A percentile compares a stretch with the other conserved stretches of the same genome.
phyloP scores from a whole-genome alignment of 1,140 invertebrate species.

The Calephelis virginiensis region DNA sequence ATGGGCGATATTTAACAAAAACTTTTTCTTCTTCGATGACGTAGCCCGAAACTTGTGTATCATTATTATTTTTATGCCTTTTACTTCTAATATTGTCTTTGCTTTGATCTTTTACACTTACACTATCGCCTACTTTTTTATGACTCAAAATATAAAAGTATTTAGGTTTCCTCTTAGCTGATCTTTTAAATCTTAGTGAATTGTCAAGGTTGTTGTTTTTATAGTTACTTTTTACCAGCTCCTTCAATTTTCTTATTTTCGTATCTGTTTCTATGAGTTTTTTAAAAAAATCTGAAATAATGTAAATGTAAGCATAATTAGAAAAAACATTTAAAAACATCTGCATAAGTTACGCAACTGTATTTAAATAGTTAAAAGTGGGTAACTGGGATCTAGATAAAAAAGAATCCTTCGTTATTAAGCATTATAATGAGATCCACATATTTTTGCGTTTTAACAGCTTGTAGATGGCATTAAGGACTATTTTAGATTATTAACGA shows the following conservation, averaged over 20 bases:
- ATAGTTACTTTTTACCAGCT: slow-evolving; percentile 29
- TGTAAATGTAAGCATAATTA: not conserved
- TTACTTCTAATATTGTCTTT: slow-evolving; percentile 1
- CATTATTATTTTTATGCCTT: slow-evolving; percentile 27
- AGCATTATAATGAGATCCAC: too few species aligned
- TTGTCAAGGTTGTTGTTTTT: slow-evolving; percentile 23
- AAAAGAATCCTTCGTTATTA: too few species aligned
- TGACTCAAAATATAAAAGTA: slow-evolving; percentile 1
- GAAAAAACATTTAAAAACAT: too few species aligned
- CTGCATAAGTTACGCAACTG: too few species aligned
- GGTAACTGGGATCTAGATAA: too few species aligned
- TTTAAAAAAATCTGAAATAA: slow-evolving; percentile 55
- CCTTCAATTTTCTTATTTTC: slow-evolving; percentile 52
- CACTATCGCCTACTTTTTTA: slow-evolving; percentile 11
- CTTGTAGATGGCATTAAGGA: too few species aligned
- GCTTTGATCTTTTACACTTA: not conserved
- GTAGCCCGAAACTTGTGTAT: slow-evolving; percentile 26
- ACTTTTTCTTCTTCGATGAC: slow-evolving; percentile 48
- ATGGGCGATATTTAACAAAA: slow-evolving; percentile 37
- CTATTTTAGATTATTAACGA: too few species aligned
- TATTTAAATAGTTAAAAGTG: too few species aligned
- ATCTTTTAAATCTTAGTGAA: slow-evolving; percentile 44
- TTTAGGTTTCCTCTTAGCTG: slow-evolving; percentile 28
- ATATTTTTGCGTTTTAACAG: too few species aligned
- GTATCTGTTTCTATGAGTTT: slow-evolving; percentile 55